These are phyloP conservation scores for Chrysochloris asiatica DNA, from an alignment of 2,113 vertebrate species.

Conservation along the genomic window DNA sequence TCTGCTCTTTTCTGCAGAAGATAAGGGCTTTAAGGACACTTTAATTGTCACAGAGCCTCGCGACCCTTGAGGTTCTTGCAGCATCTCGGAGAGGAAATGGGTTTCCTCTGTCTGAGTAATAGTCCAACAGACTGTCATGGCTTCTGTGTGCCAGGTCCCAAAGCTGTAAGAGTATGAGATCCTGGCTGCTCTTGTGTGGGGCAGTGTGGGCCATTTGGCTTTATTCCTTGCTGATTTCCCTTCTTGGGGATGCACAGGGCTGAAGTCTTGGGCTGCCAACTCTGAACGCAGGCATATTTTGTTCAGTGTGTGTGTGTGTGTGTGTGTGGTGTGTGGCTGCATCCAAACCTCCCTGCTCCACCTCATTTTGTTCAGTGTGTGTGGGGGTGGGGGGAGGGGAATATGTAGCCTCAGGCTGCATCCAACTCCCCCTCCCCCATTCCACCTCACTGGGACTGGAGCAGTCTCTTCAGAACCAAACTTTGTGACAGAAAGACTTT, in stretches of 20 bases:
- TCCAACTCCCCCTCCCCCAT: not conserved
- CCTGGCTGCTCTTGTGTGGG: not conserved
- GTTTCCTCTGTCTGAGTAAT: not conserved
- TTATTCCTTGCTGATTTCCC: not conserved
- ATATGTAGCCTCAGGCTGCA: not conserved
- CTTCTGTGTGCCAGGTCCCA: accelerated
- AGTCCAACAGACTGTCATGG: not conserved
- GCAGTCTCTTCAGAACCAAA: not conserved
- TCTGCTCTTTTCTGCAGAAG: not conserved
- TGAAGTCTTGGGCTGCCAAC: not conserved
- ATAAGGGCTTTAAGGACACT: not conserved
- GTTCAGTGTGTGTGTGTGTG: no score
- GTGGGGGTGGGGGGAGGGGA: no score
- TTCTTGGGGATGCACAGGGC: not conserved
- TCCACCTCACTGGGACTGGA: not conserved
- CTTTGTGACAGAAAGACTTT: not conserved
- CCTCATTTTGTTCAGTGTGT: no score
- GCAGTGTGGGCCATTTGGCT: not conserved
- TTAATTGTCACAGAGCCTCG: not conserved
- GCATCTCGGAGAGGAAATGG: not conserved
- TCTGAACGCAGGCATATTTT: not conserved
- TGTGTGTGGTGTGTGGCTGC: not conserved
- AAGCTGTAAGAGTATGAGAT: not conserved
- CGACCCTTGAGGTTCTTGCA: not conserved
- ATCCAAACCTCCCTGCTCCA: not conserved